phyloP scores from a whole-genome alignment of 2,888 invertebrate genomes.

The Megastigmus dorsalis region DNA sequence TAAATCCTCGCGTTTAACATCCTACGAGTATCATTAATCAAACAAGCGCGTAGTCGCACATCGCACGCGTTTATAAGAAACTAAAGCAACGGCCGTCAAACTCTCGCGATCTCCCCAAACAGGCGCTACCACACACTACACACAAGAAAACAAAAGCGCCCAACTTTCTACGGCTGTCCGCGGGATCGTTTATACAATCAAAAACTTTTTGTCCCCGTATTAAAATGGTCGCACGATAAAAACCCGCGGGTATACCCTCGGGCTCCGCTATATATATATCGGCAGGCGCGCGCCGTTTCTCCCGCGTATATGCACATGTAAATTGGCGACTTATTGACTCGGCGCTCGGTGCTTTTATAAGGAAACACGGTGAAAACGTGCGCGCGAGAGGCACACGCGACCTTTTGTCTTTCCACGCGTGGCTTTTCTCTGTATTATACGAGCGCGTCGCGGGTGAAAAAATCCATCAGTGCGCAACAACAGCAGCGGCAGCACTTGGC shows the following conservation, averaged over 20 bases:
- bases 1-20: constrained; percentile 19
- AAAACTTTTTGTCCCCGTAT: constrained; percentile 5
- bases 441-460: constrained; percentile 7
- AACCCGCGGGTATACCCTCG: too few relatives aligned
- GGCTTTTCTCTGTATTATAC: too few relatives aligned
- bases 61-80: too few relatives aligned
- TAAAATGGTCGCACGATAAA: neutral
- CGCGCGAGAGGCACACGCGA: neutral
- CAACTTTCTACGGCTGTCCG: constrained; percentile 3
- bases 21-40: constrained; percentile 32
- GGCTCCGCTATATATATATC: too few relatives aligned
- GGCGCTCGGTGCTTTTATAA: neutral
- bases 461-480: neutral
- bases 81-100: too few relatives aligned
- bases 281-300: too few relatives aligned
- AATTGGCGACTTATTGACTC: constrained; percentile 20
- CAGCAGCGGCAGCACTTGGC: neutral
- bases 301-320: neutral
- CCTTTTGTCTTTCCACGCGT: neutral
- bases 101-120: too few relatives aligned
- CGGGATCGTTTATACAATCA: constrained; percentile 25
- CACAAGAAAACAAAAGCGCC: too few relatives aligned
- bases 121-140: too few relatives aligned
- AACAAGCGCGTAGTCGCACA: constrained; percentile 25
- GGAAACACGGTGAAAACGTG: constrained; percentile 18